phyloP scores from a whole-genome alignment of 2,113 vertebrate species.

The Mirounga angustirostris region DNA sequence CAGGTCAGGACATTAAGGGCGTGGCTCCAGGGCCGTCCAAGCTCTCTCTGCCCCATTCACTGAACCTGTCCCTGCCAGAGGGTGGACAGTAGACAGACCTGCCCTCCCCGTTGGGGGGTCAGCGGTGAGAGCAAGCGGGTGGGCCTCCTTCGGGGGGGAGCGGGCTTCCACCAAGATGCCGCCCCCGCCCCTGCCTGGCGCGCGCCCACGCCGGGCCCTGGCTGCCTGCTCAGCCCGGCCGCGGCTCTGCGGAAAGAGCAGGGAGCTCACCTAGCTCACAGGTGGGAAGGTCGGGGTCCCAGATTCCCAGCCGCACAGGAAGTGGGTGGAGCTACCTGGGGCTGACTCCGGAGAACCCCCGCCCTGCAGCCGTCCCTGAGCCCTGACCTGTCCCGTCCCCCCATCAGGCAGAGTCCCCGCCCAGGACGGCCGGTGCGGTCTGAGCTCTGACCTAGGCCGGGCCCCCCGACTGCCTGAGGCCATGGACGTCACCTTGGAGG shows the following conservation, averaged over 20 bases:
- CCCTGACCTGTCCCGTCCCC: not conserved
- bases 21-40: rapidly evolving
- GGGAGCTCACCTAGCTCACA: not conserved
- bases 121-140: rapidly evolving
- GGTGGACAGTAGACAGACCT: rapidly evolving
- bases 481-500: rapidly evolving
- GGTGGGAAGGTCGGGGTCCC: not conserved
- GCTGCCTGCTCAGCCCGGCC: rapidly evolving
- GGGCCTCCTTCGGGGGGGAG: not conserved
- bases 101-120: rapidly evolving
- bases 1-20: rapidly evolving
- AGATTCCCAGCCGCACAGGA: rapidly evolving
- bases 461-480: not conserved
- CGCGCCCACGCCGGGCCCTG: rapidly evolving
- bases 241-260: not conserved
- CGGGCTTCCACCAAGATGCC: rapidly evolving
- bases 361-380: rapidly evolving
- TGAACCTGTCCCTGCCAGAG: rapidly evolving
- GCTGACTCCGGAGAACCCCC: not conserved
- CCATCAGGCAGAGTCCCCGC: rapidly evolving
- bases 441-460: not conserved
- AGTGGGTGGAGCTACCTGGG: not conserved
- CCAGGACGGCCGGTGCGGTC: rapidly evolving
- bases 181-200: not conserved
- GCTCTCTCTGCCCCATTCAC: rapidly evolving